Base-by-base conservation (phyloP, 2,888 invertebrate species). In the Pediacus dermestoides region DNA sequence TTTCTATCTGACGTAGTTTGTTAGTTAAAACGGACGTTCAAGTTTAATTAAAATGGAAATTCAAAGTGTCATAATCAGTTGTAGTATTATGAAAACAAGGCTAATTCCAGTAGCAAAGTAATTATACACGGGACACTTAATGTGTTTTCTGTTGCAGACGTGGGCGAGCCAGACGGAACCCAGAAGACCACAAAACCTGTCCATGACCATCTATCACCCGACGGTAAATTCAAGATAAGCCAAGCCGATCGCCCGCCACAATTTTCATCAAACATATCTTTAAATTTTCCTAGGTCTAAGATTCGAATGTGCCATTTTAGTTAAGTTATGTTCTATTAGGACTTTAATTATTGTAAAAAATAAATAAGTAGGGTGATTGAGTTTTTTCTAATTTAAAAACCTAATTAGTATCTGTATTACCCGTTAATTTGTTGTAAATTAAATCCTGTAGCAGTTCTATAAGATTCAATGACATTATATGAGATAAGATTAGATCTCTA, bases 111-210 rank as follows among this genome's bases (percentile, higher is more conserved):
- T 55, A 55, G 55, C 52, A 32, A 35, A 34, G 46, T 46, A 48
- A 53, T 55, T 55, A 55, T 49, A 46, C 44, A 46, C 46, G 43
- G 45, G 48, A 42, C 43, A 41, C 45, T 45, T 49, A 53, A 53
- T 46, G 49, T 50, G 43, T 53, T 53, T 50, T 56, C 49, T 59
- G 57, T 61, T 61, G 36, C 58, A 60, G 59, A 39, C 34, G 50
- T 51, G 55, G 55, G 55, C 52, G n/a, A 13, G 27, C 26, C 16
- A 22, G 34, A 34, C 34, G 33, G 22, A 44, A 27, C 39, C 35
- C 16, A 23, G 39, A 22, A 37, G 28, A 23, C 27, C 30, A 25
- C 16, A 37, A 35, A 34, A 39, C 43, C 43, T 39, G 43, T 39
- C 38, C 33, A 30, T 39, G 36, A 39, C 33, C 38, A 35, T 23